phyloP scores from a whole-genome alignment of 1,140 invertebrate genomes.

The Eriosoma lanigerum region DNA sequence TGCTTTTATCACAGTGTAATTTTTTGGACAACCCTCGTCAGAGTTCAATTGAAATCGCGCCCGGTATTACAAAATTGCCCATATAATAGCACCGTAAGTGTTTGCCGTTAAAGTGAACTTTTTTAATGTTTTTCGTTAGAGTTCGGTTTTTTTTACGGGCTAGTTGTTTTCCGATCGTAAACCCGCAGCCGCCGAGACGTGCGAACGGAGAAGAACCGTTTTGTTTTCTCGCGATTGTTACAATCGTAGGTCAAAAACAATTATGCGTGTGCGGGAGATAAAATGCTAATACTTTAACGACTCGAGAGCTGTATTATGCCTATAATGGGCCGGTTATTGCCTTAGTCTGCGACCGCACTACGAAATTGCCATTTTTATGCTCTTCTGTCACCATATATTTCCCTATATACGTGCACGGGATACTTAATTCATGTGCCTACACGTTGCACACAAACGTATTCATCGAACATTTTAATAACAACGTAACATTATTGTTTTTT shows the following conservation, averaged over 20 bases:
- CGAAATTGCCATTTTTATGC: constrained; percentile 48
- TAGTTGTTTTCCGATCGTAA: constrained; percentile 38
- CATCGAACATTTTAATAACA: constrained; percentile 26
- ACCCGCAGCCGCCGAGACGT: not conserved
- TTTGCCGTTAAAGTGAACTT: constrained; percentile 30
- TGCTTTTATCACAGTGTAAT: not conserved
- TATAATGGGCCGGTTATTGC: constrained; percentile 43
- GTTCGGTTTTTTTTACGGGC: constrained; percentile 31
- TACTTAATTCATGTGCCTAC: constrained; percentile 3
- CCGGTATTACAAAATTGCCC: constrained; percentile 3
- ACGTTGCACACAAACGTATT: not conserved
- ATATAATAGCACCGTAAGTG: constrained; percentile 11
- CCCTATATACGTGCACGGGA: constrained; percentile 27
- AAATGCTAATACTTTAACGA: constrained; percentile 50
- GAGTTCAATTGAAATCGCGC: not conserved
- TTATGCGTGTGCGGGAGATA: constrained; percentile 39
- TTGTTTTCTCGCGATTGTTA: constrained; percentile 41
- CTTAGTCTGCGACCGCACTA: constrained; percentile 19
- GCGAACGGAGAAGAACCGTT: not conserved
- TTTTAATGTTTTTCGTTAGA: constrained; percentile 34
- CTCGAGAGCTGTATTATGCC: not conserved
- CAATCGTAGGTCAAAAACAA: constrained; percentile 47
- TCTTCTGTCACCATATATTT: constrained; percentile 32
- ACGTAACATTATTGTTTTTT: not conserved
- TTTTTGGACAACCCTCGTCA: not conserved